These are phyloP conservation scores for Polyommatus iphigenia DNA, from an alignment of 2,888 invertebrate genomes.

Conservation along the genomic window DNA sequence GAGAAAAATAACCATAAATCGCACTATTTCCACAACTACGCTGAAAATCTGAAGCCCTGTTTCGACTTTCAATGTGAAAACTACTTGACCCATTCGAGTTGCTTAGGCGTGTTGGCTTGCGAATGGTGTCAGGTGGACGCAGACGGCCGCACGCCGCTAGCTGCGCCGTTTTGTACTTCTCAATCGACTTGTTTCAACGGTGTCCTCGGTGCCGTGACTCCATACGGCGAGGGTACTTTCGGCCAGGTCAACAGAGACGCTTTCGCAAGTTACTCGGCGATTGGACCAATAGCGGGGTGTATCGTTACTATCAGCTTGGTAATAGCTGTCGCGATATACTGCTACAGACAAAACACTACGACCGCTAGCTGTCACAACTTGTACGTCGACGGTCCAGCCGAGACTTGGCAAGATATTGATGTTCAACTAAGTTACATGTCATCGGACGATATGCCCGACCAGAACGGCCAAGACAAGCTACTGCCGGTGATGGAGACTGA, in stretches of 20 bases:
- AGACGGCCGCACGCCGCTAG: constrained; percentile 85
- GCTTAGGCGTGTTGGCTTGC: constrained; percentile 89
- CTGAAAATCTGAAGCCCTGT: constrained; percentile 82
- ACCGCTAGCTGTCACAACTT: constrained; percentile 73
- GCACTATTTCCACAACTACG: constrained; percentile 73
- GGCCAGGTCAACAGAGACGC: constrained; percentile 72
- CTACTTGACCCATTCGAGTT: constrained; percentile 82
- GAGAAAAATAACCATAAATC: constrained; percentile 75
- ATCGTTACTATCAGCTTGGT: constrained; percentile 90
- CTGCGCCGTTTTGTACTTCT: constrained; percentile 88
- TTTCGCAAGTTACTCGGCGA: constrained; percentile 83
- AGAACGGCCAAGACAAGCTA: constrained; percentile 83
- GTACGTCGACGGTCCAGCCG: constrained; percentile 74
- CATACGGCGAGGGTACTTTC: constrained; percentile 87
- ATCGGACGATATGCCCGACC: constrained; percentile 84
- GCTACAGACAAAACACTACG: constrained; percentile 86
- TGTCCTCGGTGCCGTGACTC: constrained; percentile 89
- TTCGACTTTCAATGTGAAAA: constrained; percentile 85
- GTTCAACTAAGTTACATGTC: constrained; percentile 88
- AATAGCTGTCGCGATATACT: constrained; percentile 90
- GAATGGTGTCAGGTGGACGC: constrained; percentile 94
- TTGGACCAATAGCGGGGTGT: constrained; percentile 93
- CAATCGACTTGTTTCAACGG: constrained; percentile 93
- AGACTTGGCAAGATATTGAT: constrained; percentile 78
- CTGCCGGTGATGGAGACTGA: constrained; percentile 81